These are phyloP conservation scores for Cheilosia grossa DNA, from an alignment of 2,888 invertebrate genomes.

Conservation along the genomic window DNA sequence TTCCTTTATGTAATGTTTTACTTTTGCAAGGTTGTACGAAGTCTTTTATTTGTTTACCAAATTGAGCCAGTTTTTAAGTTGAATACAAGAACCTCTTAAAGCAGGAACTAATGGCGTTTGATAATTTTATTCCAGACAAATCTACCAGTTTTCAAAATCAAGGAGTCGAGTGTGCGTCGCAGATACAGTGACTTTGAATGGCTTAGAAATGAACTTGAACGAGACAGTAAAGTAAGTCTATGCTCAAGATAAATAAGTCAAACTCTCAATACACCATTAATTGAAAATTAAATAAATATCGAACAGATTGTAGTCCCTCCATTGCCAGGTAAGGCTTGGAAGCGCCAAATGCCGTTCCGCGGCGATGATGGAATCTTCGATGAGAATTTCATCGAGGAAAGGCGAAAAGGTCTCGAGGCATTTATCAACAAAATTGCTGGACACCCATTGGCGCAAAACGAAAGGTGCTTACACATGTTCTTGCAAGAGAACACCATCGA, in stretches of 20 bases:
- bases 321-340: conserved; percentile 99
- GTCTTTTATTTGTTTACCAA: no score
- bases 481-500: conserved; percentile 98
- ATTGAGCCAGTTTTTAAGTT: conserved; percentile 13
- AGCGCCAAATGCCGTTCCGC: conserved; percentile 98
- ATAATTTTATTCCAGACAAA: conserved; percentile 93
- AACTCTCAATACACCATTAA: no score
- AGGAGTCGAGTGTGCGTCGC: conserved; percentile 98
- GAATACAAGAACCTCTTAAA: no score
- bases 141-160: conserved; percentile 99
- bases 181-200: conserved; percentile 99
- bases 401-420: conserved; percentile 97
- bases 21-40: no score
- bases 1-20: no score
- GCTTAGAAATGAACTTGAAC: conserved; percentile 98
- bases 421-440: conserved; percentile 99
- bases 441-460: conserved; percentile 99
- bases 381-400: conserved; percentile 99
- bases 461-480: conserved; percentile 99
- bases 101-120: no score
- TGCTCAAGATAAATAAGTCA: no score
- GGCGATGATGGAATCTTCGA: conserved; percentile 99
- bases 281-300: not conserved
- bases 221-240: conserved; percentile 96
- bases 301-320: conserved; percentile 98